Percentiles rank a stretch among this genome's conserved stretches.
Conservation (phyloP, 2,113 vertebrate genomes). For the Fulmarus glacialis region DNA sequence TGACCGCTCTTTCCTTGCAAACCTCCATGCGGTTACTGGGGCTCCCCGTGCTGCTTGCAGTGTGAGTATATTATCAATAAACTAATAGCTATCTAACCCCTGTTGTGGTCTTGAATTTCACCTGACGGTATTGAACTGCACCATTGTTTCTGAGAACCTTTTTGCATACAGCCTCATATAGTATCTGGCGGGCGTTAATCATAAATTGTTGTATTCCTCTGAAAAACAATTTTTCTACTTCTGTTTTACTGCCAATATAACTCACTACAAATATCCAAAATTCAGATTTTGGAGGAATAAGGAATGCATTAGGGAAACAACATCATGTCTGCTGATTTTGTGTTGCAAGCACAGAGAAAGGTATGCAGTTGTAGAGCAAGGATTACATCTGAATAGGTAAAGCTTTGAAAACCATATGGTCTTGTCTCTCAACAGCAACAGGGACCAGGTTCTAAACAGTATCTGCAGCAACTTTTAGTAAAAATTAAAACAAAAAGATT, state of each 20-base stretch:
- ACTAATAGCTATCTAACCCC: neutral
- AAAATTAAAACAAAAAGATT: neutral
- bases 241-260: neutral
- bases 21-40: neutral
- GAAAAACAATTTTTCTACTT: neutral
- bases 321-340: neutral
- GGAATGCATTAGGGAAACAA: neutral
- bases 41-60: neutral
- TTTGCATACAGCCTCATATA: neutral
- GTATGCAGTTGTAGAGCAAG: neutral
- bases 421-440: neutral
- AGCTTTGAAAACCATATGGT: neutral
- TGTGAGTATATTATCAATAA: slow-evolving; percentile 19
- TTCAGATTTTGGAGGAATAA: neutral
- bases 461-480: neutral
- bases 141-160: neutral
- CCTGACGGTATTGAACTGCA: fast-evolving
- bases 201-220: neutral
- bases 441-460: neutral
- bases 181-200: neutral
- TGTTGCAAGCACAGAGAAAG: neutral
- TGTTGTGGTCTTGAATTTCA: neutral
- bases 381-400: neutral
- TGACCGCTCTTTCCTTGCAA: neutral
- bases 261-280: neutral